Percentiles rank a stretch among this genome's conserved stretches.
These are phyloP conservation scores for Leptobrachium ailaonicum DNA, from an alignment of 2,113 vertebrate genomes.

Conservation along the genomic window DNA sequence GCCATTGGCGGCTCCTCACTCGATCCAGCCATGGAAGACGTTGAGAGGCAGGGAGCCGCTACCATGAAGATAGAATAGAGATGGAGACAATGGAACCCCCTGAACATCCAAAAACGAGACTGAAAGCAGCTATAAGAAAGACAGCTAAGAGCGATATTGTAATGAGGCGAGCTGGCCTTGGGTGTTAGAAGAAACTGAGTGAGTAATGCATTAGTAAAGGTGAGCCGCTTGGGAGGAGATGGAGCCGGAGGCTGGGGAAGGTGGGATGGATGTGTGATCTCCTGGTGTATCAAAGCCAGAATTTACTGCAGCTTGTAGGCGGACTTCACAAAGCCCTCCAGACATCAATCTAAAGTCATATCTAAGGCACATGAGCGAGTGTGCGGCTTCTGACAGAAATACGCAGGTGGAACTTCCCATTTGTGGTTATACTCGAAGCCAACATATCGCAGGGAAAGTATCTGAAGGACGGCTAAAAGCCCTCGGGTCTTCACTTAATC, in stretches of 20 bases:
- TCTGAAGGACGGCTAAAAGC: neutral
- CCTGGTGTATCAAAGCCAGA: neutral
- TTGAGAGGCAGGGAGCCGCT: no score
- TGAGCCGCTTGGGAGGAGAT: no score
- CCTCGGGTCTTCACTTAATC: neutral
- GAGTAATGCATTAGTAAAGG: no score
- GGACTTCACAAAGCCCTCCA: neutral
- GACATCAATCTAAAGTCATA: neutral
- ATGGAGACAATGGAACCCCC: no score
- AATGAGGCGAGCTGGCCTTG: no score
- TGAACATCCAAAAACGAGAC: no score
- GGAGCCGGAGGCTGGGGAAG: neutral
- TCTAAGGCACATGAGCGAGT: neutral
- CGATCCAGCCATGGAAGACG: no score
- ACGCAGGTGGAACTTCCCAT: slow-evolving; percentile 1
- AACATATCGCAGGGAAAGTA: slow-evolving; percentile 1
- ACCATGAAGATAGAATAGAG: no score
- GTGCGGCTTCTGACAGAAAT: neutral
- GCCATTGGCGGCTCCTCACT: no score
- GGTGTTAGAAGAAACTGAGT: no score
- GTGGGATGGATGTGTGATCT: neutral
- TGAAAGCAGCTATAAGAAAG: no score
- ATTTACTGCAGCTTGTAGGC: neutral
- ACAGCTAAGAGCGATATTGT: no score
- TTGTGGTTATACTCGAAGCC: neutral